Conservation (phyloP, 2,888 invertebrate genomes). For the Ectobius pallidus region DNA sequence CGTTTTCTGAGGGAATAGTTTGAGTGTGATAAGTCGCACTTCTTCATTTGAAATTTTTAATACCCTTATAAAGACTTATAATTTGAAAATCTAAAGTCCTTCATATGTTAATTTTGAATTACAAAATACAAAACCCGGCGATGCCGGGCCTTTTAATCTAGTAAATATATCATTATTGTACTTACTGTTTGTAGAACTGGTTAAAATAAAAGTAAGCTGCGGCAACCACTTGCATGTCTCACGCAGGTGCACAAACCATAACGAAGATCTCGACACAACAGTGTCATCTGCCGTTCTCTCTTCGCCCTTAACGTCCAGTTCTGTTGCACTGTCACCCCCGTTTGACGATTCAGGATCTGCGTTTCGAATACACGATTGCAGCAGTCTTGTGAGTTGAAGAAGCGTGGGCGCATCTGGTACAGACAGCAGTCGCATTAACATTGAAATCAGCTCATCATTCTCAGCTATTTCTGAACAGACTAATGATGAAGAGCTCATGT, state of each 20-base stretch:
- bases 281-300: neutral
- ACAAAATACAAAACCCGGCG: too few species aligned
- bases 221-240: neutral
- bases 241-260: neutral
- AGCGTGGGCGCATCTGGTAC: constrained; percentile 74
- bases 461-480: constrained; percentile 64
- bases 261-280: neutral
- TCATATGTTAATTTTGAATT: too few species aligned
- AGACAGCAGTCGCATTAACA: constrained; percentile 62
- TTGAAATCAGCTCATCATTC: constrained; percentile 62
- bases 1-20: too few species aligned
- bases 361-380: constrained; percentile 51
- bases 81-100: too few species aligned
- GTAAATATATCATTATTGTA: neutral
- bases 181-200: constrained; percentile 21
- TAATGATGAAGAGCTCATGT: constrained; percentile 75
- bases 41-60: too few species aligned
- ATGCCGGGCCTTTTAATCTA: too few species aligned
- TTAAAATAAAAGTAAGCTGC: constrained; percentile 1
- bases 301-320: neutral
- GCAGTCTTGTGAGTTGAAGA: constrained; percentile 73
- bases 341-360: neutral
- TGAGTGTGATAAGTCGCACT: too few species aligned
- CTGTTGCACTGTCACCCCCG: neutral
- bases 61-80: too few species aligned